These are phyloP conservation scores for Apogon hyalosoma DNA, from an alignment of 2,797 vertebrate genomes.

Conservation along the genomic window DNA sequence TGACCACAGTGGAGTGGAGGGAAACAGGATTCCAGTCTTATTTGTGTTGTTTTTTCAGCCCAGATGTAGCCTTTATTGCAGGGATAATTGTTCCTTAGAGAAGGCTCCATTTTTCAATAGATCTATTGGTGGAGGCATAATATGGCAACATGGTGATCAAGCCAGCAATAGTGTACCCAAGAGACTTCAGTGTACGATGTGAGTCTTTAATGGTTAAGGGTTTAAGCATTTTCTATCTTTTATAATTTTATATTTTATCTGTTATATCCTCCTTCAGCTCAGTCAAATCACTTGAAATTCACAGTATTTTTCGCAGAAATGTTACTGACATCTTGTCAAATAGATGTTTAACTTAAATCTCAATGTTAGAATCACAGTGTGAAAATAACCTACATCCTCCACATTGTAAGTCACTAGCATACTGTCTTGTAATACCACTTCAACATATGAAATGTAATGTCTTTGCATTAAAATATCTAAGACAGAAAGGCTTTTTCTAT, in stretches of 20 bases:
- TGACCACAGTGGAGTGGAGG: constrained; percentile 56
- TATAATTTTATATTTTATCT: background rate
- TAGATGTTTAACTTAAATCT: too few relatives aligned
- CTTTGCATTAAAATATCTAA: too few relatives aligned
- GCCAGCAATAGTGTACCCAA: background rate
- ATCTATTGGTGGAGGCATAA: constrained; percentile 24
- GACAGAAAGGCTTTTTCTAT: too few relatives aligned
- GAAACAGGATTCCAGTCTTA: constrained; percentile 18
- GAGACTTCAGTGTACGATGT: background rate
- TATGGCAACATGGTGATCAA: constrained; percentile 39
- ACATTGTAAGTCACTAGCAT: too few relatives aligned
- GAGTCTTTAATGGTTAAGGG: constrained; percentile 7
- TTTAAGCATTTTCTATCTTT: constrained; percentile 7
- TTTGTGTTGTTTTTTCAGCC: constrained; percentile 61
- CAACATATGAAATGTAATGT: too few relatives aligned
- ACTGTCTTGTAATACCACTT: too few relatives aligned
- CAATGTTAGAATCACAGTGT: too few relatives aligned
- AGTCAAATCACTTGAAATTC: constrained; percentile 5
- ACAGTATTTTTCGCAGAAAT: background rate
- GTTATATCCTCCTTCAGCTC: background rate
- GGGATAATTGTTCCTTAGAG: constrained; percentile 60
- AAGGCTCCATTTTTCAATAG: constrained; percentile 55
- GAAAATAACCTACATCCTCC: too few relatives aligned
- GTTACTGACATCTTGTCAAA: too few relatives aligned
- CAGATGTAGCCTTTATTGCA: constrained; percentile 41